Conservation (phyloP, 2,888 invertebrate genomes). For the Philonicus albiceps region DNA sequence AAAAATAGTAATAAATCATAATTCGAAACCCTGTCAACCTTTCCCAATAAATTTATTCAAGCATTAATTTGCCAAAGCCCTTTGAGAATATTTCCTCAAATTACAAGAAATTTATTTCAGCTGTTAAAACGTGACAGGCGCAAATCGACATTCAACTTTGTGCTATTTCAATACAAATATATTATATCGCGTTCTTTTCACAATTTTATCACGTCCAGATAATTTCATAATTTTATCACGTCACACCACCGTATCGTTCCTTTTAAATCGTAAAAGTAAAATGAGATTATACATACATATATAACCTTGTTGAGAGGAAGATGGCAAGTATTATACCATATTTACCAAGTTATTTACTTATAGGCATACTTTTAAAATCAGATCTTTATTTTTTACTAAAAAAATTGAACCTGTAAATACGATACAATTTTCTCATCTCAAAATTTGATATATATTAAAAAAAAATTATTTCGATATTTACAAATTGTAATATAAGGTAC, state of each 20-base stretch:
- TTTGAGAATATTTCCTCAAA: not conserved
- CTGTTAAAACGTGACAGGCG: not conserved
- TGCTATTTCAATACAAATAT: not conserved
- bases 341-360: not conserved
- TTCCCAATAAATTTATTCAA: not conserved
- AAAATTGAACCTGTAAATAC: no score
- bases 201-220: not conserved
- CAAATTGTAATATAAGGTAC: no score
- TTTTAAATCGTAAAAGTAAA: not conserved
- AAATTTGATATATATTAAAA: no score
- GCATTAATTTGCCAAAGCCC: not conserved
- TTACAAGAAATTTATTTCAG: not conserved
- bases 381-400: no score
- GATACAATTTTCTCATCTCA: no score
- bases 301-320: not conserved
- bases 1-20: no score
- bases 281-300: not conserved
- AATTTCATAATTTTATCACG: not conserved
- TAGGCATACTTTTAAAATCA: no score
- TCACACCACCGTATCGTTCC: not conserved
- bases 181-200: not conserved
- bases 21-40: not conserved
- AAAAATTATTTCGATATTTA: no score
- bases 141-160: not conserved
- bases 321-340: not conserved